These are phyloP conservation scores for Mesoligia furuncula DNA, from an alignment of 2,888 invertebrate species.

Conservation along the genomic window DNA sequence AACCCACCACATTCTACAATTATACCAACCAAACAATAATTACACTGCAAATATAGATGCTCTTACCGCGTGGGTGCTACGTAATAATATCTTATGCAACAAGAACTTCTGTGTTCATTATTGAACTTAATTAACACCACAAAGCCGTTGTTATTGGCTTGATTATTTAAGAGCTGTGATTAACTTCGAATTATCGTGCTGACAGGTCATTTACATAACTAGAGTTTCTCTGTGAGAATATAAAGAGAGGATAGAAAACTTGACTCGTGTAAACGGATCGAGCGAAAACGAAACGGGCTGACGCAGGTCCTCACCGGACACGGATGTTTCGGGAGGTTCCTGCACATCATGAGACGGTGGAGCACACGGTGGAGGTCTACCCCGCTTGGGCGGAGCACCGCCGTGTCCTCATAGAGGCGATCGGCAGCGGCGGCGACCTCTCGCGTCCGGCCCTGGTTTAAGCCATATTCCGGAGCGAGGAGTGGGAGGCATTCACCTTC, in stretches of 20 bases:
- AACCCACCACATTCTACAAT: not conserved
- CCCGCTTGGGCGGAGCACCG: too few species aligned
- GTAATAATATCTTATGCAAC: constrained; percentile 3
- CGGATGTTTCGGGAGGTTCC: too few species aligned
- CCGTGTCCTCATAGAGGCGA: too few species aligned
- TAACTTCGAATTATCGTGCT: not conserved
- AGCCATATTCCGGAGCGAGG: too few species aligned
- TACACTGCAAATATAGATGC: not conserved
- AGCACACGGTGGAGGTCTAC: too few species aligned
- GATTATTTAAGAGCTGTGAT: constrained; percentile 16
- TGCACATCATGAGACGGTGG: too few species aligned
- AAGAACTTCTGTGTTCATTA: constrained; percentile 17
- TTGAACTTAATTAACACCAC: constrained; percentile 20
- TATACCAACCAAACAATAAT: not conserved
- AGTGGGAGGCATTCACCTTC: too few species aligned
- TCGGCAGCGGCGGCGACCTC: too few species aligned
- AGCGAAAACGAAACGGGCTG: too few species aligned
- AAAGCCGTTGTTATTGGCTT: constrained; percentile 11
- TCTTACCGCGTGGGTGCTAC: not conserved
- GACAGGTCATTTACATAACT: not conserved
- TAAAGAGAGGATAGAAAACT: not conserved
- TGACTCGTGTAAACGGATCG: not conserved
- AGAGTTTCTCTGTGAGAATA: not conserved
- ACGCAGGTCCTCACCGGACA: too few species aligned
- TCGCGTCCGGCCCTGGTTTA: too few species aligned